Percentiles rank a stretch among this genome's conserved stretches.
phyloP scores from a whole-genome alignment of 2,113 vertebrate species.

The Oncorhynchus mykiss region DNA sequence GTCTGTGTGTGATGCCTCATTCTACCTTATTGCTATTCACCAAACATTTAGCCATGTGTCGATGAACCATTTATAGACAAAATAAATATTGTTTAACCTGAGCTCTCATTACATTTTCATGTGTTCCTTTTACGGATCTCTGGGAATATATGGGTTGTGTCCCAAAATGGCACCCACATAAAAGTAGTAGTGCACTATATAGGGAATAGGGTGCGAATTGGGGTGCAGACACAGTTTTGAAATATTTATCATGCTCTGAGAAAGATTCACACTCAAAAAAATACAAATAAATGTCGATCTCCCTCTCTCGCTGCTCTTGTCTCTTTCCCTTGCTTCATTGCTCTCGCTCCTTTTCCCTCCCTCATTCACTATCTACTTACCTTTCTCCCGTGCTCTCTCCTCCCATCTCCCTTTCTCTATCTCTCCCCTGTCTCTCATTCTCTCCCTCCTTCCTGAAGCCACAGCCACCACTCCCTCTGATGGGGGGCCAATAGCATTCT shows the following conservation, averaged over 20 bases:
- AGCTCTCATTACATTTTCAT: constrained; percentile 38
- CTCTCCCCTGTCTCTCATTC: constrained; percentile 1
- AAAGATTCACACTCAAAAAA: too few relatives aligned
- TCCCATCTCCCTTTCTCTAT: neutral
- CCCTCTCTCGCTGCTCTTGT: neutral
- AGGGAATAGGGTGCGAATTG: too few relatives aligned
- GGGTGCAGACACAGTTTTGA: too few relatives aligned
- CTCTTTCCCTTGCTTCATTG: neutral
- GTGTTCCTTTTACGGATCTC: constrained; percentile 10
- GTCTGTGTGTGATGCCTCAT: too few relatives aligned
- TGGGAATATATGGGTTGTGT: constrained; percentile 1
- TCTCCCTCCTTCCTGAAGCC: neutral
- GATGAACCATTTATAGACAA: constrained; percentile 22
- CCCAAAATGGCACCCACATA: too few relatives aligned
- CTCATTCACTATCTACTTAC: neutral
- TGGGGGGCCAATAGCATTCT: neutral
- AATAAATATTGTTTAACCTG: constrained; percentile 30
- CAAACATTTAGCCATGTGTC: constrained; percentile 4
- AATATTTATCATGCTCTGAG: constrained; percentile 29
- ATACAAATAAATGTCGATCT: neutral
- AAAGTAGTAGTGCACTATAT: too few relatives aligned
- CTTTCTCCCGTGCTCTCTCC: constrained; percentile 8
- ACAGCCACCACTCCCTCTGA: neutral
- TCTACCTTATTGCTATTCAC: constrained; percentile 12
- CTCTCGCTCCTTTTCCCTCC: constrained; percentile 12